Evolutionary conservation across 2,888 invertebrate genomes (phyloP).

Genomic region (Philonicus albiceps): DNA sequence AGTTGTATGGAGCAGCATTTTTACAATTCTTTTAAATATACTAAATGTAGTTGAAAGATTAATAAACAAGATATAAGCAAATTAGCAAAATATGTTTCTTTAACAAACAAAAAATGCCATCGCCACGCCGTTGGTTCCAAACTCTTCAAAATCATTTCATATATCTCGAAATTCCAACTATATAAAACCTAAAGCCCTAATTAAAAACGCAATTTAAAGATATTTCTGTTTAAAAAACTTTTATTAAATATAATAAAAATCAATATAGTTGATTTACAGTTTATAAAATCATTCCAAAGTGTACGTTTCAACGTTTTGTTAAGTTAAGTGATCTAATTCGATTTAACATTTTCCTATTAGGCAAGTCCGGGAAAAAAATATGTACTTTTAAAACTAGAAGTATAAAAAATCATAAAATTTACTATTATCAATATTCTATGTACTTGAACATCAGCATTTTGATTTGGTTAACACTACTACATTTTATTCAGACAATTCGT

Average conservation of each 20-base stretch:
- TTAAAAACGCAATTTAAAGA: not conserved
- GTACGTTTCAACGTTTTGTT: slow-evolving; percentile 7
- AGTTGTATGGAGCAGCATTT: not conserved
- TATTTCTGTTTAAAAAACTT: not conserved
- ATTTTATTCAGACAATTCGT: not conserved
- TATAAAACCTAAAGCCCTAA: no score
- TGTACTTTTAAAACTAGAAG: not conserved
- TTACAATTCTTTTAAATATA: not conserved
- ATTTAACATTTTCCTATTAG: slow-evolving; percentile 3
- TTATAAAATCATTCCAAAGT: slow-evolving; percentile 24
- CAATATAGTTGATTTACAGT: slow-evolving; percentile 26
- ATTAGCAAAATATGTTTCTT: not conserved
- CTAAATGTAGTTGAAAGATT: not conserved
- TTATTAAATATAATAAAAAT: slow-evolving; percentile 28
- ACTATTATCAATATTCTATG: not conserved
- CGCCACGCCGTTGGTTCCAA: no score
- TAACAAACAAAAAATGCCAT: no score
- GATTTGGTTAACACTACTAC: slow-evolving; percentile 13
- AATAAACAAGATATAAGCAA: not conserved
- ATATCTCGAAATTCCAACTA: no score
- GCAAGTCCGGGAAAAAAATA: slow-evolving; percentile 1
- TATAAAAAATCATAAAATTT: slow-evolving; percentile 19
- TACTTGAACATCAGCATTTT: slow-evolving; percentile 3
- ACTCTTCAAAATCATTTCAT: no score
- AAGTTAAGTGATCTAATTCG: not conserved